Conservation (phyloP, 2,797 vertebrate genomes). For the Cossypha caffra region DNA sequence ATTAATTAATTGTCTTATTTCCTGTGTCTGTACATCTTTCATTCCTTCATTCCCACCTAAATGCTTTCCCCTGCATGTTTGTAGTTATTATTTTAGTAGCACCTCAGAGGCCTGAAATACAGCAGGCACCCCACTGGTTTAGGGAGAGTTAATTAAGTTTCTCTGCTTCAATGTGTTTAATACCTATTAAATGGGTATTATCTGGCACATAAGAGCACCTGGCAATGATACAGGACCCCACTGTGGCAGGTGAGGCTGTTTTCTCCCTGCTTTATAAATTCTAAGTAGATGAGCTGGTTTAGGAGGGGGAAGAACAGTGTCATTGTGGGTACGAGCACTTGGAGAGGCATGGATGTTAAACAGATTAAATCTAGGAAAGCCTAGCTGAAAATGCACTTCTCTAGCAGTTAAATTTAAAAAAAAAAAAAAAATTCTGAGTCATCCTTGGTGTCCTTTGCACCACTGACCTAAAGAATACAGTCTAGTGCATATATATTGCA, state of each 20-base stretch:
- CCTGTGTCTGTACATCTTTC: not conserved
- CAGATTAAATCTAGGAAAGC: not conserved
- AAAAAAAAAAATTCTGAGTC: not conserved
- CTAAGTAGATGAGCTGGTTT: not conserved
- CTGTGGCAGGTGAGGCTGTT: not conserved
- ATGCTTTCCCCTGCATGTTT: not conserved
- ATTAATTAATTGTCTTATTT: not conserved
- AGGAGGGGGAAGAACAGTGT: not conserved
- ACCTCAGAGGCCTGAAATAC: not conserved
- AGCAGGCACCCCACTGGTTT: not conserved
- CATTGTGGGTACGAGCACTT: not conserved
- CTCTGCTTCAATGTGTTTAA: not conserved
- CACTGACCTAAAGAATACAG: not conserved
- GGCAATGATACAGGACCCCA: not conserved
- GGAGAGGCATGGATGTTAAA: not conserved
- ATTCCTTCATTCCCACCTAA: not conserved
- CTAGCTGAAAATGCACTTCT: not conserved
- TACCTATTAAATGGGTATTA: slow-evolving; percentile 3
- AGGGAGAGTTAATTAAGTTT: slow-evolving; percentile 24
- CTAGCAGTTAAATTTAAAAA: not conserved
- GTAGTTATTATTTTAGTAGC: not conserved
- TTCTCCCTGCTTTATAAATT: not conserved
- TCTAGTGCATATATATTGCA: not conserved
- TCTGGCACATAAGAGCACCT: not conserved
- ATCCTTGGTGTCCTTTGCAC: not conserved